These are phyloP conservation scores for Pandemis corylana DNA, from an alignment of 2,888 invertebrate species.

Conservation along the genomic window DNA sequence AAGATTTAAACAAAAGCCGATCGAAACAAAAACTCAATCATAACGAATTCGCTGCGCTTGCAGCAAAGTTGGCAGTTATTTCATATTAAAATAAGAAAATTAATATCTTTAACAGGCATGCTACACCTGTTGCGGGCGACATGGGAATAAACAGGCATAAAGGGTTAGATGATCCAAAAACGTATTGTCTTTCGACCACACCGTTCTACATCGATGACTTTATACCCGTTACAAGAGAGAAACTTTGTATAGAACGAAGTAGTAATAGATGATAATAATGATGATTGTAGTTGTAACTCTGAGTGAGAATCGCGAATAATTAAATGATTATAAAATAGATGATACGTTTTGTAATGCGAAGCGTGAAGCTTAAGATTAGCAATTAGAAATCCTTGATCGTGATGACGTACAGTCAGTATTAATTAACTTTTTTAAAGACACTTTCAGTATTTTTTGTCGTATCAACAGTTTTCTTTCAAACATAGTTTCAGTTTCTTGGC, in stretches of 20 bases:
- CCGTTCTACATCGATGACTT: constrained; percentile 25
- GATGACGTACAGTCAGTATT: no score
- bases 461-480: no score
- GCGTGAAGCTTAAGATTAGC: no score
- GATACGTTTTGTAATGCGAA: no score
- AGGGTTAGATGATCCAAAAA: constrained; percentile 35
- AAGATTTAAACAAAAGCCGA: neutral
- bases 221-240: neutral
- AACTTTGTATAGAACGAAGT: neutral
- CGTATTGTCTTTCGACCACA: constrained; percentile 42
- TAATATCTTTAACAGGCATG: constrained; percentile 27
- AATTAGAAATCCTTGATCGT: no score
- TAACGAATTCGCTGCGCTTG: constrained; percentile 20
- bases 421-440: no score
- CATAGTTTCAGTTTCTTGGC: neutral
- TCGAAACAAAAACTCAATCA: constrained; percentile 11
- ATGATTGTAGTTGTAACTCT: no score
- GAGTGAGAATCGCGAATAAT: no score
- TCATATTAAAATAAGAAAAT: constrained; percentile 24
- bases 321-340: no score
- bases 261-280: no score
- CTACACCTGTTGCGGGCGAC: constrained; percentile 45
- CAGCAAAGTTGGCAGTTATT: neutral
- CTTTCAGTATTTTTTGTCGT: no score
- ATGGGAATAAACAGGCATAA: constrained; percentile 48